Conservation (phyloP, 2,797 vertebrate species). For the Peromyscus nudipes region DNA sequence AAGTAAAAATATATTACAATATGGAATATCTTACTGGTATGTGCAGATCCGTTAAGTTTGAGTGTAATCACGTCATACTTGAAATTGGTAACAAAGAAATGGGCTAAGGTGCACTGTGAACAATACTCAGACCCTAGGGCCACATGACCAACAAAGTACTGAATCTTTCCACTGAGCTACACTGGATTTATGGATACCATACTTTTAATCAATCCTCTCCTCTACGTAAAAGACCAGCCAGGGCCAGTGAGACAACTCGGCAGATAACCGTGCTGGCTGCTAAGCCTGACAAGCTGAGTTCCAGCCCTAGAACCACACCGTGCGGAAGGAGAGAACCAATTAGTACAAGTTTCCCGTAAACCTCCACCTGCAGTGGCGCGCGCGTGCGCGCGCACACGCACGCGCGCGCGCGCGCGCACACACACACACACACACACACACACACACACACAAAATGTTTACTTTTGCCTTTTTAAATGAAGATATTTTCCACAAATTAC, state of each 20-base stretch:
- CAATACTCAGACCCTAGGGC: not conserved
- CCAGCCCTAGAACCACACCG: not conserved
- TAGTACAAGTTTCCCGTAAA: not conserved
- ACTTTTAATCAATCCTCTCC: not conserved
- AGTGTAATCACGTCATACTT: conserved; percentile 19
- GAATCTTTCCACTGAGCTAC: not conserved
- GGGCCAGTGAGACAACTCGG: not conserved
- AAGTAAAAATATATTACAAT: not conserved
- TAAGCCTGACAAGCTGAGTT: not conserved
- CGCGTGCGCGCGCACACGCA: no score
- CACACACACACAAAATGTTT: not conserved
- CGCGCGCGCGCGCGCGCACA: no score
- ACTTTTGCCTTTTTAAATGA: conserved; percentile 15
- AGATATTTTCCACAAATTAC: conserved; percentile 14
- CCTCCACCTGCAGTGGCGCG: no score
- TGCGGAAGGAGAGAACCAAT: not conserved
- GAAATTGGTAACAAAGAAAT: not conserved
- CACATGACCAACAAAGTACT: not conserved
- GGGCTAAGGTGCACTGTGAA: not conserved
- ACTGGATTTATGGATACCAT: not conserved
- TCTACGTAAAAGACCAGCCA: not conserved
- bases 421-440: no score
- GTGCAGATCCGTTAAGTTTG: not conserved
- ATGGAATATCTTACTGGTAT: not conserved
- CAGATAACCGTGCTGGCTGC: not conserved